A percentile compares a stretch with the other conserved stretches of the same genome.
phyloP scores from a whole-genome alignment of 53 echinoderm and acorn worm genomes.

The Holothuria leucospilota region DNA sequence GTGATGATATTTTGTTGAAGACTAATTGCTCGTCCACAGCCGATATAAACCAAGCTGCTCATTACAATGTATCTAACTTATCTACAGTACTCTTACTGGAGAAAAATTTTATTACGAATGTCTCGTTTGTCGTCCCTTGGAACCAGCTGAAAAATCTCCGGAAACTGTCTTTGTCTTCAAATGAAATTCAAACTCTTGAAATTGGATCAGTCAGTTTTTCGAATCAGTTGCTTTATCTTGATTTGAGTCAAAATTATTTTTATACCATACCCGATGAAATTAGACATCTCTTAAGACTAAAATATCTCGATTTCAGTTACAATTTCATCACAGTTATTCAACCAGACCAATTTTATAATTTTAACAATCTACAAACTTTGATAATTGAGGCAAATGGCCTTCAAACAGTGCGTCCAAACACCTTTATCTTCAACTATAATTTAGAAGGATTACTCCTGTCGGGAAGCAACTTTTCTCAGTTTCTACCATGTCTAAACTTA shows the following conservation, averaged over 20 bases:
- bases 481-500: not conserved
- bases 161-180: not conserved
- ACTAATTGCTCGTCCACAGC: not conserved
- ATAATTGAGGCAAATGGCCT: not conserved
- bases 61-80: not conserved
- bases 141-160: not conserved
- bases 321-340: not conserved
- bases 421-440: not conserved
- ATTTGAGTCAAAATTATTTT: constrained; percentile 6
- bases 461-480: not conserved
- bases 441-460: not conserved
- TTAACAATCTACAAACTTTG: not conserved
- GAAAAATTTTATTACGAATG: not conserved
- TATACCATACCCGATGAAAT: not conserved
- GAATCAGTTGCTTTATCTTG: not conserved
- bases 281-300: not conserved
- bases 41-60: not conserved
- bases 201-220: not conserved
- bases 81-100: constrained; percentile 11
- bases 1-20: constrained; percentile 8
- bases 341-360: not conserved
- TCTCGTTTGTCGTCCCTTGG: not conserved
- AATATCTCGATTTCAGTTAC: constrained; percentile 27
- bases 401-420: not conserved
- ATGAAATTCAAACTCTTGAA: not conserved